Evolutionary conservation across 2,113 vertebrate species (phyloP).

Genomic region (Nycticryphes semicollaris): DNA sequence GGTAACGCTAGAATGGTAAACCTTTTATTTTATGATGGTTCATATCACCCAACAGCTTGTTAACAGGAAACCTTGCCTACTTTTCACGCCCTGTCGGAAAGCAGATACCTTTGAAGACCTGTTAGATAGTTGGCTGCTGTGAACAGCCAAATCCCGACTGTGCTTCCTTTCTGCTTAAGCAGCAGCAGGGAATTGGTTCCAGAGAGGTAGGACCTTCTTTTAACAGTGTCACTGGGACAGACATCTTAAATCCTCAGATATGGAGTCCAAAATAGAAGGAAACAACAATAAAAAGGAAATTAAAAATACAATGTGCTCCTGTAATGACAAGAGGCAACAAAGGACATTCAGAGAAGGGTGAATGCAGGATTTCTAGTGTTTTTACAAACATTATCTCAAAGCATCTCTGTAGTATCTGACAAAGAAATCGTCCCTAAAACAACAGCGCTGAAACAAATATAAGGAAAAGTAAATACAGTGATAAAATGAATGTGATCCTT

Average conservation of each 20-base stretch:
- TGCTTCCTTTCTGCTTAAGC: neutral
- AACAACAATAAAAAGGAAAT: neutral
- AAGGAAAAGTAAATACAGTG: neutral
- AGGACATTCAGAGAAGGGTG: neutral
- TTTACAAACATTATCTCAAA: neutral
- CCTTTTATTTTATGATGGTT: constrained; percentile 1
- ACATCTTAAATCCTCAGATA: neutral
- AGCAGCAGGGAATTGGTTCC: neutral
- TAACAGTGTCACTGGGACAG: neutral
- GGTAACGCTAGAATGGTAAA: neutral
- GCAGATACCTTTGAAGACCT: neutral
- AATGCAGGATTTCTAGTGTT: neutral
- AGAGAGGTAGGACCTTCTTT: neutral
- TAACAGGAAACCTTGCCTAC: neutral
- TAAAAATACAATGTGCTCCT: neutral
- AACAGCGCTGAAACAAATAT: neutral
- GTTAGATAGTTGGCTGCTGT: neutral
- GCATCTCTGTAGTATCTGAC: neutral
- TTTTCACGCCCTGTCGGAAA: neutral
- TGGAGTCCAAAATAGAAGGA: neutral
- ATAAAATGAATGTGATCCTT: neutral
- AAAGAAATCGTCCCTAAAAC: neutral
- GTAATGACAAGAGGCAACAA: neutral
- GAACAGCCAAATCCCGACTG: neutral
- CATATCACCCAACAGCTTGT: neutral